Evolutionary conservation across 2,113 vertebrate species (phyloP).

Genomic region (Rhabdomys dilectus): DNA sequence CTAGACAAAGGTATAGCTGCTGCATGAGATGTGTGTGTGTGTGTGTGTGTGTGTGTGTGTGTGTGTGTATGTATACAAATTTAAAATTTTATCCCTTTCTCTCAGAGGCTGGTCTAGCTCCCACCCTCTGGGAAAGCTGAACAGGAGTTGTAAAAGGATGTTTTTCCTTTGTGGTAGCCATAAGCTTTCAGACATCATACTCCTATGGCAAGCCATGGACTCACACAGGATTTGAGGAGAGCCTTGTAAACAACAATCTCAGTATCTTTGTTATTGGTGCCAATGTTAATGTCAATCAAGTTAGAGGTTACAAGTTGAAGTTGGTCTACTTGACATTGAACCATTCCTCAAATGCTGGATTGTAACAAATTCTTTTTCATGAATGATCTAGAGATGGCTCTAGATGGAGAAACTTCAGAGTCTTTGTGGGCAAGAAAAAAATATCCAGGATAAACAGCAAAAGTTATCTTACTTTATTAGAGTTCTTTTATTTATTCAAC

Average conservation of each 20-base stretch:
- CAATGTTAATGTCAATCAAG: conserved; percentile 25
- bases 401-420: conserved; percentile 17
- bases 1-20: not conserved
- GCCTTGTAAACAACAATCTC: conserved; percentile 4
- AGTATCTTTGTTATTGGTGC: conserved; percentile 11
- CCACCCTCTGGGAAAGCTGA: not conserved
- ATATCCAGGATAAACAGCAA: not conserved
- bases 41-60: no score
- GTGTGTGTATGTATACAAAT: not conserved
- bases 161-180: not conserved
- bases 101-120: not conserved
- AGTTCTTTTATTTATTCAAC: conserved; percentile 24
- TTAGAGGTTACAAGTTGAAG: conserved; percentile 4
- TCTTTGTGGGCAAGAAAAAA: not conserved
- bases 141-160: not conserved
- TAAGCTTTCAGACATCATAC: not conserved
- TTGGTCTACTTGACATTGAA: conserved; percentile 30
- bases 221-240: not conserved
- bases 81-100: not conserved
- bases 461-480: not conserved
- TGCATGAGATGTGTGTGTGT: not conserved
- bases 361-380: conserved; percentile 38
- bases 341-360: not conserved
- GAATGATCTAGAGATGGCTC: not conserved
- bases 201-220: not conserved